Evolutionary conservation across 1,140 invertebrate genomes (phyloP), one percentile per base, ranked within the genome.

Genomic region (Delia radicum): DNA sequence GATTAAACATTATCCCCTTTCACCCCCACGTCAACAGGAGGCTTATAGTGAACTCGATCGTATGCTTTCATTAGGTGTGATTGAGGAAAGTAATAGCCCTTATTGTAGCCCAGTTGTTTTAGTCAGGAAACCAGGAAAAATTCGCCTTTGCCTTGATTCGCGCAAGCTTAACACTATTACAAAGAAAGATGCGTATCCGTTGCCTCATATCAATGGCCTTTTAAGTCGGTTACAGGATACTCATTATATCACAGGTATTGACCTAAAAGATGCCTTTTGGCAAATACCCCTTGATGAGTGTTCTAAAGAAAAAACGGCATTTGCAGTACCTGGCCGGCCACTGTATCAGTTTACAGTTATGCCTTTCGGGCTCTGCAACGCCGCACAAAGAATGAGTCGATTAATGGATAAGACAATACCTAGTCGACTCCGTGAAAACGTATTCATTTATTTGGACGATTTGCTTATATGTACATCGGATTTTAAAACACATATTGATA

Each of bases 401-500:
- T 71, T 71, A n/a, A n/a, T n/a, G n/a, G n/a, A n/a, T n/a, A 15
- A 71, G 67, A 71, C 21, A 12, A 71, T 71, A 8, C 67, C 67
- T 12, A 3, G 2, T 18, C 15, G 13, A 8, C 12, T 71, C 15
- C 24, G 33, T 18, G 8, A 28, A 8, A 28, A 29, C 8, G 67
- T 71, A 28, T 71, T 71, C 15, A 29, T 71, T 28, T 71, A 71
- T 29, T 29, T 69, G 4, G 65, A 69, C 24, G 65, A 69, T 69
- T 37, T 69, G 26, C 28, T 69, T 3, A 15, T 69, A 15, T 13
- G 31, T 18, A n/a, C n/a, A n/a, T 69, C 65, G 3, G 65, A 69
- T 27, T 76, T 76, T 28, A 46, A 76, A 72, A 13, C n/a, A 27
- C 75, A 76, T 62, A 8, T 72, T 24, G n/a, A n/a, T n/a, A n/a